These are phyloP conservation scores for Nebria salina DNA, from an alignment of 2,888 invertebrate genomes.

Conservation along the genomic window DNA sequence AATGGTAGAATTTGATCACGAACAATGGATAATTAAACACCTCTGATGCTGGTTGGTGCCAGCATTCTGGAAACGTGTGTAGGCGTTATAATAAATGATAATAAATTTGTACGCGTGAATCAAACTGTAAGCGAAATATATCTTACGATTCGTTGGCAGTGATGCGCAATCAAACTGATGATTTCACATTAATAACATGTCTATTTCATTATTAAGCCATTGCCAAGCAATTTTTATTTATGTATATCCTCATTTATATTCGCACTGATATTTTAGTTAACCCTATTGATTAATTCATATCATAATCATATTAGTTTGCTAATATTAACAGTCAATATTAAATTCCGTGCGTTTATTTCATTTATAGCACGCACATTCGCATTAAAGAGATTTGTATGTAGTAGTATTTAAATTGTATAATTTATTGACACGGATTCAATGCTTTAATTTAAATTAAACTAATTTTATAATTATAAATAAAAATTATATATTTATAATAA, in stretches of 20 bases:
- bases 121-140: background rate
- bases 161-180: background rate
- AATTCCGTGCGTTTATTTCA: background rate
- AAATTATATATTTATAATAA: no score
- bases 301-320: background rate
- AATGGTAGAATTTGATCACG: background rate
- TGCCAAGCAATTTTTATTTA: background rate
- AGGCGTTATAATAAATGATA: background rate
- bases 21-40: background rate
- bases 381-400: no score
- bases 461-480: no score
- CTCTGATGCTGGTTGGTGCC: background rate
- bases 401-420: no score
- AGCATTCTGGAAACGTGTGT: background rate
- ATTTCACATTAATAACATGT: background rate
- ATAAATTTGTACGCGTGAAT: background rate
- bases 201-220: background rate
- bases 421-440: no score
- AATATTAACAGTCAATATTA: background rate
- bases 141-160: background rate
- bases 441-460: no score
- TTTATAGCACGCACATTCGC: background rate
- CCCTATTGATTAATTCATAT: background rate
- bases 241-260: background rate
- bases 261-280: background rate